Evolutionary conservation across 2,113 vertebrate genomes (phyloP).

Genomic region (Paracanthobrama guichenoti): DNA sequence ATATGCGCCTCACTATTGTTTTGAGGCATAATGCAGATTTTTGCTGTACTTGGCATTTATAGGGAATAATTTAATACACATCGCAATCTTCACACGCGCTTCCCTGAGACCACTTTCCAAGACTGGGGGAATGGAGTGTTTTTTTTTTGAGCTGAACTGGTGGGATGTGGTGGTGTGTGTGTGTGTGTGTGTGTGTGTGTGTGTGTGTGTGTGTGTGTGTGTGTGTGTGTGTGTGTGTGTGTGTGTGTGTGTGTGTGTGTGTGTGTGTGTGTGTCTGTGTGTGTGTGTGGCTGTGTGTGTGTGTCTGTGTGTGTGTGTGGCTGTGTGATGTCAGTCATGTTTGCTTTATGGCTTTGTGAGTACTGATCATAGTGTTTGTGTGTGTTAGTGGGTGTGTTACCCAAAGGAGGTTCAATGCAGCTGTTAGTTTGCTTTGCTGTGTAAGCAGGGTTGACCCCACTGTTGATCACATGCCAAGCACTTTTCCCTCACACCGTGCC

Average conservation of each 20-base stretch:
- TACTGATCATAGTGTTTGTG: neutral
- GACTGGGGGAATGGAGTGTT: slow-evolving; percentile 27
- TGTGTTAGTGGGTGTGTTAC: slow-evolving; percentile 7
- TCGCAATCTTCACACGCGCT: slow-evolving; percentile 44
- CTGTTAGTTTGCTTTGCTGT: slow-evolving; percentile 38
- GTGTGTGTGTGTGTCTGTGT: too few species aligned
- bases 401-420: slow-evolving; percentile 24
- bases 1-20: slow-evolving; percentile 47
- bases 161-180: neutral
- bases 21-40: slow-evolving; percentile 55
- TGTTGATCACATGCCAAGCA: slow-evolving; percentile 32
- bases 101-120: slow-evolving; percentile 31
- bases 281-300: neutral
- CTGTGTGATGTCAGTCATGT: neutral
- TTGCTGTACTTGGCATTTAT: slow-evolving; percentile 60
- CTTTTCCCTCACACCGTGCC: neutral
- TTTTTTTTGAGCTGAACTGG: neutral
- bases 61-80: slow-evolving; percentile 53
- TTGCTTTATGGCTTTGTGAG: neutral
- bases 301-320: neutral
- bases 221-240: neutral
- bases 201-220: neutral
- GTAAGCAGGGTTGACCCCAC: slow-evolving; percentile 28
- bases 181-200: neutral
- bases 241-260: neutral